Percentiles rank a stretch among this genome's conserved stretches.
Conservation (phyloP, 2,113 vertebrate genomes). For the Eolophus roseicapilla region DNA sequence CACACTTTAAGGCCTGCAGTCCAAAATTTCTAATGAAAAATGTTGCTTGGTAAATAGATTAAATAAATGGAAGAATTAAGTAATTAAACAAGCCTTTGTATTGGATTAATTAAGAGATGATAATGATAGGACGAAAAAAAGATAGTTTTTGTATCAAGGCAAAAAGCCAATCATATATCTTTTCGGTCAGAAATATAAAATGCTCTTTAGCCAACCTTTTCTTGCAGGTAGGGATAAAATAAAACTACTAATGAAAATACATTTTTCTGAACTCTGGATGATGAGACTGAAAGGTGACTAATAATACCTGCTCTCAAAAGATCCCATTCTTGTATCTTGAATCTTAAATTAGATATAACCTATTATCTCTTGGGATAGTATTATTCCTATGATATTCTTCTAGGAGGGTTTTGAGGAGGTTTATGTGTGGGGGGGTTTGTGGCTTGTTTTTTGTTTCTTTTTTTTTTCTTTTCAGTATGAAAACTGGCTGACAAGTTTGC, state of each 20-base stretch:
- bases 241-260: neutral
- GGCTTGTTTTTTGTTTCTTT: neutral
- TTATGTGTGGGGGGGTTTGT: neutral
- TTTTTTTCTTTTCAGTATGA: neutral
- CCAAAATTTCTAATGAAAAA: neutral
- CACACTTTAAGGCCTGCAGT: neutral
- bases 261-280: neutral
- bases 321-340: neutral
- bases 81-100: neutral
- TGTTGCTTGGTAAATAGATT: neutral
- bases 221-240: neutral
- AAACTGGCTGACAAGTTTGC: neutral
- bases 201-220: neutral
- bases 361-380: neutral
- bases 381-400: neutral
- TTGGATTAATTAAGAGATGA: neutral
- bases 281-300: neutral
- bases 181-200: neutral
- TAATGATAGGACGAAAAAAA: neutral
- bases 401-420: rapidly evolving
- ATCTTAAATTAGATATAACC: neutral
- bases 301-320: neutral
- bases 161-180: neutral
- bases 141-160: neutral
- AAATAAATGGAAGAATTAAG: neutral